phyloP scores from a whole-genome alignment of 2,888 invertebrate genomes.

The Hyles lineata region DNA sequence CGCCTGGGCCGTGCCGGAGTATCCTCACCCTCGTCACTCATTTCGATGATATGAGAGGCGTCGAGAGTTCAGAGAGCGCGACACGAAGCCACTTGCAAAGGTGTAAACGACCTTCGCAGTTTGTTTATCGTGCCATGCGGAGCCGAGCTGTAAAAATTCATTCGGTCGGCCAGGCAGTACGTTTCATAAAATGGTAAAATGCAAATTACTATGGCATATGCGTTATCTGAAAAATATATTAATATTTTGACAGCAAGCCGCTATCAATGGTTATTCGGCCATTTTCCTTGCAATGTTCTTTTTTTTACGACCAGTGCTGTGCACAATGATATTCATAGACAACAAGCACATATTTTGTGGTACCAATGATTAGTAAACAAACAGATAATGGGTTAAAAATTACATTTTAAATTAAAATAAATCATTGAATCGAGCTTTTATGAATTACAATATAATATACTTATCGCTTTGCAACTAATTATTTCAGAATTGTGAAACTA shows the following conservation, averaged over 20 bases:
- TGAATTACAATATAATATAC: too few species aligned
- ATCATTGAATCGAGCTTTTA: too few species aligned
- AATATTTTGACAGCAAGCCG: conserved; percentile 84
- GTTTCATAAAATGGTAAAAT: conserved; percentile 51
- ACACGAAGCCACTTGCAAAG: conserved; percentile 75
- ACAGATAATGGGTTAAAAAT: too few species aligned
- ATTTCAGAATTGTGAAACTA: too few species aligned
- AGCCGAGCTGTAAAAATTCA: conserved; percentile 56
- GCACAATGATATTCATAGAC: neutral
- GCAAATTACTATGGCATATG: conserved; percentile 55
- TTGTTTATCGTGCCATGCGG: conserved; percentile 55
- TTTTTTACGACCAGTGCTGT: conserved; percentile 36
- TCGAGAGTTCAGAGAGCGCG: conserved; percentile 57
- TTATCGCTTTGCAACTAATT: too few species aligned
- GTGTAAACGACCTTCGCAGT: conserved; percentile 77
- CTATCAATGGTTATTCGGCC: conserved; percentile 78
- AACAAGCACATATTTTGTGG: neutral
- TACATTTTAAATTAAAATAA: too few species aligned
- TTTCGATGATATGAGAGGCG: conserved; percentile 60
- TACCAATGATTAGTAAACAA: neutral
- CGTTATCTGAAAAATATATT: conserved; percentile 61
- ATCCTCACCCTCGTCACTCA: conserved; percentile 78
- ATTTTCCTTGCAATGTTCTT: conserved; percentile 68
- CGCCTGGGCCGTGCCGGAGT: conserved; percentile 67
- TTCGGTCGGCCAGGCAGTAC: conserved; percentile 57